phyloP scores from a whole-genome alignment of 1,140 invertebrate species.

The Zeugodacus cucurbitae region DNA sequence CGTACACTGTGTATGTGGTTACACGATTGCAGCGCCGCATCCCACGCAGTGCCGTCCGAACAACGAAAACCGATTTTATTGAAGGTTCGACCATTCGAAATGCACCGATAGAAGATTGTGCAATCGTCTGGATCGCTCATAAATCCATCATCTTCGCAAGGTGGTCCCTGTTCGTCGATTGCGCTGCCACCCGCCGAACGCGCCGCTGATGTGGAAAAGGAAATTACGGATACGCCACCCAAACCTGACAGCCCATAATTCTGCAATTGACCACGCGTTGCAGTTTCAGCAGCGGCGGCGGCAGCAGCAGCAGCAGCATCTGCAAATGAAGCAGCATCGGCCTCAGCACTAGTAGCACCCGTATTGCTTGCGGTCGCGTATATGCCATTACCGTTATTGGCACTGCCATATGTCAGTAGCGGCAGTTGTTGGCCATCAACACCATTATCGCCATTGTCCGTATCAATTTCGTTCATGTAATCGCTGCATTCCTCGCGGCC shows the following conservation, averaged over 20 bases:
- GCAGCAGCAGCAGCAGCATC: slow-evolving; percentile 33
- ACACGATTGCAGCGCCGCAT: slow-evolving; percentile 73
- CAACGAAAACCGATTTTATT: slow-evolving; percentile 77
- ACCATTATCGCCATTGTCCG: slow-evolving; percentile 40
- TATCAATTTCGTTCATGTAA: slow-evolving; percentile 60
- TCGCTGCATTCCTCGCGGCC: slow-evolving; percentile 60
- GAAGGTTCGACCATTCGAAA: slow-evolving; percentile 72
- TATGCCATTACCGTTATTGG: slow-evolving; percentile 53
- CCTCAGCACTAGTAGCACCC: not conserved
- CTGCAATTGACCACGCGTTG: slow-evolving; percentile 52
- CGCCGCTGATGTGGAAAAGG: slow-evolving; percentile 60
- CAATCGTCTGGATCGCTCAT: slow-evolving; percentile 76
- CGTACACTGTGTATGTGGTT: slow-evolving; percentile 74
- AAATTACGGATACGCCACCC: slow-evolving; percentile 62
- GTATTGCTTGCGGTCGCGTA: not conserved
- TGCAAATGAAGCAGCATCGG: slow-evolving; percentile 43
- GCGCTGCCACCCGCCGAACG: slow-evolving; percentile 47
- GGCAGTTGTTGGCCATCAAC: slow-evolving; percentile 41
- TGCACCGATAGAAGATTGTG: slow-evolving; percentile 82
- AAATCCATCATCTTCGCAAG: slow-evolving; percentile 72
- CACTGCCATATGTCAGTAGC: slow-evolving; percentile 50
- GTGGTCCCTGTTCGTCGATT: slow-evolving; percentile 45
- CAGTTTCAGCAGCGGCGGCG: slow-evolving; percentile 43
- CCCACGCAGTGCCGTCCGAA: slow-evolving; percentile 78
- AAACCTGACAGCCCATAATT: slow-evolving; percentile 63